Conservation (phyloP, 2,113 vertebrate genomes). For the Castor canadensis region DNA sequence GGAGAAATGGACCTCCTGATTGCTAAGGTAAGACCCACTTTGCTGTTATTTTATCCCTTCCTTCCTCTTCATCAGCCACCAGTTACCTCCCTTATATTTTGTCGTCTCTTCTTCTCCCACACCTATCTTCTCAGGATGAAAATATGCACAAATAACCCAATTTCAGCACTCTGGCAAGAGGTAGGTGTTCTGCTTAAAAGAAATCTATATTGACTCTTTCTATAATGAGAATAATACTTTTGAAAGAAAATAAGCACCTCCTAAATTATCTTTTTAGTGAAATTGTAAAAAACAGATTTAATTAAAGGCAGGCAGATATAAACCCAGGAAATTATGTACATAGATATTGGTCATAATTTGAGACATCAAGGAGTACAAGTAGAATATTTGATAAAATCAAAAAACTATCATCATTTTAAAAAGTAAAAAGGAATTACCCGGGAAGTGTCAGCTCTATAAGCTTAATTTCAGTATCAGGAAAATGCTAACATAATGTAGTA, state of each 20-base stretch:
- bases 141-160: not conserved
- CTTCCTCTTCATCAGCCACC: not conserved
- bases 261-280: slow-evolving; percentile 45
- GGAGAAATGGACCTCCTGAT: not conserved
- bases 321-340: slow-evolving; percentile 34
- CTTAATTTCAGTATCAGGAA: slow-evolving; percentile 73
- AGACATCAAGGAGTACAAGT: slow-evolving; percentile 32
- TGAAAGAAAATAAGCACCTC: slow-evolving; percentile 21
- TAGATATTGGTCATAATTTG: slow-evolving; percentile 57
- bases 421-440: slow-evolving; percentile 60
- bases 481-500: slow-evolving; percentile 72
- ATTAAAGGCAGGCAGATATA: slow-evolving; percentile 47
- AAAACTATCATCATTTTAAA: slow-evolving; percentile 52
- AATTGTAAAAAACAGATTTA: slow-evolving; percentile 47
- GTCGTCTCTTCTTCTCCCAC: not conserved
- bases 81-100: not conserved
- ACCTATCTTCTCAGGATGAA: not conserved
- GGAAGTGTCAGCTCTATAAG: slow-evolving; percentile 62
- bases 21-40: not conserved
- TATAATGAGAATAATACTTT: slow-evolving; percentile 28
- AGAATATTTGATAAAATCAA: slow-evolving; percentile 58
- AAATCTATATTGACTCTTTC: slow-evolving; percentile 22
- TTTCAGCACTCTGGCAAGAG: not conserved
- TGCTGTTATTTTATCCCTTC: not conserved
- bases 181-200: not conserved